Conservation (phyloP, 1,140 invertebrate genomes). For the Drosophila elegans region DNA sequence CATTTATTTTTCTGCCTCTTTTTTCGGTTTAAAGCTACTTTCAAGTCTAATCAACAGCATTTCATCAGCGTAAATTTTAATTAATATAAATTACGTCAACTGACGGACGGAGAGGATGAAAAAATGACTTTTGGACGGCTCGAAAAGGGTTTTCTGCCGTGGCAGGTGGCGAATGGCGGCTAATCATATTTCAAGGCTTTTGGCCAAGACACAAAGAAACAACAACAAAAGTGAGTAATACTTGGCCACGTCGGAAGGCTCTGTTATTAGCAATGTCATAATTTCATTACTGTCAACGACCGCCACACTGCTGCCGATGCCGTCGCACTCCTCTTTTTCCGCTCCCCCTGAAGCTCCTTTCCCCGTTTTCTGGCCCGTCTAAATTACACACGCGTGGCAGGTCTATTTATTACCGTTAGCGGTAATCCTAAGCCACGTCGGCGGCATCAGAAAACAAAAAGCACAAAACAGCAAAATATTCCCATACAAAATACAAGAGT, state of each 20-base stretch:
- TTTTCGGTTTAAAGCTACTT: conserved; percentile 51
- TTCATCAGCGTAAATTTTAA: conserved; percentile 80
- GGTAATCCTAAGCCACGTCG: conserved; percentile 75
- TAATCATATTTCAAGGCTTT: conserved; percentile 75
- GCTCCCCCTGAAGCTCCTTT: conserved; percentile 3
- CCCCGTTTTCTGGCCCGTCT: conserved; percentile 36
- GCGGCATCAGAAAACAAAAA: conserved; percentile 53
- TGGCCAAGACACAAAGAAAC: conserved; percentile 18
- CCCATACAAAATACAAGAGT: not conserved
- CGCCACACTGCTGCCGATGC: conserved; percentile 34
- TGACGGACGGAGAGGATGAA: conserved; percentile 38
- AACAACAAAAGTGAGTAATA: conserved; percentile 38
- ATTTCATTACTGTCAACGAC: conserved; percentile 82
- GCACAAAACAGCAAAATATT: conserved; percentile 36
- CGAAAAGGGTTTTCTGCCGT: conserved; percentile 59
- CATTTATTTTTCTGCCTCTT: conserved; percentile 9
- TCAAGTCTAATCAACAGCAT: conserved; percentile 77
- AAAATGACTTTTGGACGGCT: conserved; percentile 39
- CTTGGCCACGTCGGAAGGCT: conserved; percentile 52
- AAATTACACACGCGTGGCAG: conserved; percentile 83
- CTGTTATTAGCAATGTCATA: conserved; percentile 82
- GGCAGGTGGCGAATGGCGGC: conserved; percentile 65
- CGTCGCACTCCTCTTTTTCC: conserved; percentile 24
- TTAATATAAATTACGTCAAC: conserved; percentile 80
- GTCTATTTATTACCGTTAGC: conserved; percentile 82